These are phyloP conservation scores for Enteromius unitaeniatus DNA, from an alignment of 2,797 vertebrate species.

Conservation along the genomic window DNA sequence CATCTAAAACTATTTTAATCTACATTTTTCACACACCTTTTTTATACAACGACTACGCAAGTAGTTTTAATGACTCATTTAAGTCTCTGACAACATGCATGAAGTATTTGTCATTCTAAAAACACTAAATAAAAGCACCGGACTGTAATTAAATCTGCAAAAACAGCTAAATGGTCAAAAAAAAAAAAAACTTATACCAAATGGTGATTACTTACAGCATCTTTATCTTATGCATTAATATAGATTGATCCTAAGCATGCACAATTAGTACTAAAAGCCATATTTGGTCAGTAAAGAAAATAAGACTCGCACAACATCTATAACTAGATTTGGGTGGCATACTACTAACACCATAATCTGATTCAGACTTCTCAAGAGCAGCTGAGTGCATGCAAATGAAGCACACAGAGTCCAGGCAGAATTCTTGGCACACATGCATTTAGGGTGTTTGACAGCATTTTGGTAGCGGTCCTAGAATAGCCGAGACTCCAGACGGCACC, in stretches of 20 bases:
- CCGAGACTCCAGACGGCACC: constrained; percentile 22
- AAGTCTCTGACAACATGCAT: neutral
- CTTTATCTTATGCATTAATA: neutral
- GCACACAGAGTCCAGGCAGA: constrained; percentile 27
- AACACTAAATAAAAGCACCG: neutral
- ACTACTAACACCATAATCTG: neutral
- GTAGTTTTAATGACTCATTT: neutral
- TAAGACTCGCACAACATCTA: neutral
- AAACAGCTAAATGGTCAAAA: neutral
- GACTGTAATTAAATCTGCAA: neutral
- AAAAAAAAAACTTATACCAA: neutral
- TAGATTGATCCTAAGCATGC: neutral
- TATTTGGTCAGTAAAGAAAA: neutral
- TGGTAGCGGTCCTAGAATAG: constrained; percentile 35
- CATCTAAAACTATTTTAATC: neutral
- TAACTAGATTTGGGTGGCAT: neutral
- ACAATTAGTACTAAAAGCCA: neutral
- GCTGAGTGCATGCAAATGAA: constrained; percentile 9
- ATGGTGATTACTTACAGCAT: neutral
- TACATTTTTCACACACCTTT: neutral
- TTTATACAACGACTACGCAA: neutral
- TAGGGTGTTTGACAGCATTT: constrained; percentile 22
- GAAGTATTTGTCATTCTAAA: neutral
- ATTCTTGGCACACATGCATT: constrained; percentile 33
- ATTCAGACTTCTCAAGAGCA: neutral